phyloP scores from a whole-genome alignment of 2,888 invertebrate genomes.

The Himalopsyche tibetana region DNA sequence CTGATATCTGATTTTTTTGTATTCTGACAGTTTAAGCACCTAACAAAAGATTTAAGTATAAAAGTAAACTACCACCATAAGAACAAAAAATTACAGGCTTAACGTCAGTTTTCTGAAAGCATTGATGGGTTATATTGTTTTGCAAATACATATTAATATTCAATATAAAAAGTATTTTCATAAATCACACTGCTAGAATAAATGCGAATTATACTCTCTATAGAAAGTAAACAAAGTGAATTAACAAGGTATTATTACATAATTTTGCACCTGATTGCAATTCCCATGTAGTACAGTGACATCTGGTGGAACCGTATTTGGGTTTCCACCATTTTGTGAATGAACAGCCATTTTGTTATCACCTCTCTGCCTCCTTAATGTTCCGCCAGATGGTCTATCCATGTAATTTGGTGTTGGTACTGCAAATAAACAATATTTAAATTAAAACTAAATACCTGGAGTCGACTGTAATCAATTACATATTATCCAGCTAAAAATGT shows the following conservation, averaged over 20 bases:
- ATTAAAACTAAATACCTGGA: not conserved
- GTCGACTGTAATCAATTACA: not conserved
- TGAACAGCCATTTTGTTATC: constrained; percentile 74
- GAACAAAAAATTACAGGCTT: no score
- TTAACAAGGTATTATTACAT: not conserved
- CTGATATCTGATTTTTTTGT: no score
- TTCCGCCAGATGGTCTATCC: constrained; percentile 74
- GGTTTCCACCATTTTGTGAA: constrained; percentile 63
- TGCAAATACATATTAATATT: no score
- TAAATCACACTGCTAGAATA: not conserved
- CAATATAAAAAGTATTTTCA: no score
- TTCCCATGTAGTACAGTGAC: constrained; percentile 76
- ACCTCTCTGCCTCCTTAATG: constrained; percentile 72
- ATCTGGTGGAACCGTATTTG: constrained; percentile 73
- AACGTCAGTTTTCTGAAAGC: no score
- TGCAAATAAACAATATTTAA: constrained; percentile 52
- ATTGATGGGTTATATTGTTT: no score
- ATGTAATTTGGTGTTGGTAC: constrained; percentile 66
- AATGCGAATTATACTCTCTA: not conserved
- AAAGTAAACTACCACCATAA: no score
- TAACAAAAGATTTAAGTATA: no score
- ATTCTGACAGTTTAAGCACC: no score
- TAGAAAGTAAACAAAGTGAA: not conserved
- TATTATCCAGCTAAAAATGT: not conserved
- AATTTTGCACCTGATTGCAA: constrained; percentile 72